phyloP scores from a whole-genome alignment of 2,113 vertebrate genomes.

The Ophthalmotilapia sp. region DNA sequence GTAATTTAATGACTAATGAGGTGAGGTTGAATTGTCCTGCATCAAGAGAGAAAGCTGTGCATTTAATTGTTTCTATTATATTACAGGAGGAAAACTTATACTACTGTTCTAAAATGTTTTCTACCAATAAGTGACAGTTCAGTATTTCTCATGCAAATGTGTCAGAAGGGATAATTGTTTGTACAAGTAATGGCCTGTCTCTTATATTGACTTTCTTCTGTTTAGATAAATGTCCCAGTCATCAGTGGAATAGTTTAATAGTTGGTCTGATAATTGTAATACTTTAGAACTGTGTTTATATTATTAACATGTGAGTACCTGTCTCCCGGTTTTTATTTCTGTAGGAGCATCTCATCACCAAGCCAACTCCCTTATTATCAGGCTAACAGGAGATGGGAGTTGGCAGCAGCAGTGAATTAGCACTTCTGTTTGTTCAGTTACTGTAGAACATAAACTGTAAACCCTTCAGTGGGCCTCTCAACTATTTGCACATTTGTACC shows the following conservation, averaged over 20 bases:
- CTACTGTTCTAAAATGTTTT: background rate
- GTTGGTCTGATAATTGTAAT: background rate
- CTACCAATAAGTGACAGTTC: background rate
- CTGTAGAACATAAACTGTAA: background rate
- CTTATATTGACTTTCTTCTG: background rate
- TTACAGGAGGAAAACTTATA: background rate
- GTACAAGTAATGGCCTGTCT: background rate
- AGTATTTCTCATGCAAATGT: background rate
- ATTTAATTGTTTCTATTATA: background rate
- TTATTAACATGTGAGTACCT: background rate
- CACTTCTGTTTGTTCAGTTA: background rate
- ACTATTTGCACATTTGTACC: conserved; percentile 1
- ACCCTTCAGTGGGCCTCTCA: background rate
- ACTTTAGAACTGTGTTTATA: background rate
- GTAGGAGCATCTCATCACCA: background rate
- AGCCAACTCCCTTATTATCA: background rate
- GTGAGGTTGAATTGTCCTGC: background rate
- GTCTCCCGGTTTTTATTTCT: background rate
- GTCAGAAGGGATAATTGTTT: background rate
- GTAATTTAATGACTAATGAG: background rate
- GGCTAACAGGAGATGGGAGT: background rate
- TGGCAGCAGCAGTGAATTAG: conserved; percentile 5
- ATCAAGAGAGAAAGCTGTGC: background rate
- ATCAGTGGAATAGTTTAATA: background rate
- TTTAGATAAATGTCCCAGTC: background rate